Percentiles rank a stretch among this genome's conserved stretches.
Conservation (phyloP, 2,797 vertebrate genomes). For the Spinus pinus region DNA sequence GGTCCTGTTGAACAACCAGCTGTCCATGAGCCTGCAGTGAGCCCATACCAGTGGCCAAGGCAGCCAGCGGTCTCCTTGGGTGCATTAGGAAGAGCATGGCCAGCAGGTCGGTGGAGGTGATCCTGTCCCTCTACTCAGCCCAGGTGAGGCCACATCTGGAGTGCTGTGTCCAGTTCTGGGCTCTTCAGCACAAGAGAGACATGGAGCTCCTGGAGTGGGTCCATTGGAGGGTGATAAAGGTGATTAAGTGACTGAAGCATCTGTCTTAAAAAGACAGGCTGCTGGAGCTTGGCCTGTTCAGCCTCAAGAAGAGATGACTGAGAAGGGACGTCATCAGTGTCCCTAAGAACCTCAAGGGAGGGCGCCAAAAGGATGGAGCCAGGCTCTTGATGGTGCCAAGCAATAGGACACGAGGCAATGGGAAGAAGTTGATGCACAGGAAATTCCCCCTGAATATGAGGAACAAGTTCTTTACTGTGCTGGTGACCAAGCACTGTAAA, state of each 20-base stretch:
- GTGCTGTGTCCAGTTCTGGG: not conserved
- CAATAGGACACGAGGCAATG: accelerated
- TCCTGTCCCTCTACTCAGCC: not conserved
- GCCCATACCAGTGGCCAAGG: not conserved
- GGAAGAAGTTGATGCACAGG: not conserved
- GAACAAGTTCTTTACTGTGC: not conserved
- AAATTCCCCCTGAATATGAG: not conserved
- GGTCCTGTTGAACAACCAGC: not conserved
- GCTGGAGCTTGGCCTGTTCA: accelerated
- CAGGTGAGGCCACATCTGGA: not conserved
- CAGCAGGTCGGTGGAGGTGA: accelerated
- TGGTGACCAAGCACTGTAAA: not conserved
- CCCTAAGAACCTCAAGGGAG: not conserved
- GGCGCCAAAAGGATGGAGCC: too few species aligned
- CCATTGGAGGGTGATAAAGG: too few species aligned
- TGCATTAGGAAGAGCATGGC: not conserved
- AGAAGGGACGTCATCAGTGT: not conserved
- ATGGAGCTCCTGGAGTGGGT: not conserved
- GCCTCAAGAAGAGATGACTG: accelerated
- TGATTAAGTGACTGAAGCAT: not conserved
- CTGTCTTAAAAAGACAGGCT: not conserved
- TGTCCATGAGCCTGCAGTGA: not conserved
- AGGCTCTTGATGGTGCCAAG: not conserved
- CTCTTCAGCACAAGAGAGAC: accelerated
- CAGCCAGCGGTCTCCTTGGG: accelerated